phyloP scores from a whole-genome alignment of 2,888 invertebrate species.

The Anarsia innoxiella region DNA sequence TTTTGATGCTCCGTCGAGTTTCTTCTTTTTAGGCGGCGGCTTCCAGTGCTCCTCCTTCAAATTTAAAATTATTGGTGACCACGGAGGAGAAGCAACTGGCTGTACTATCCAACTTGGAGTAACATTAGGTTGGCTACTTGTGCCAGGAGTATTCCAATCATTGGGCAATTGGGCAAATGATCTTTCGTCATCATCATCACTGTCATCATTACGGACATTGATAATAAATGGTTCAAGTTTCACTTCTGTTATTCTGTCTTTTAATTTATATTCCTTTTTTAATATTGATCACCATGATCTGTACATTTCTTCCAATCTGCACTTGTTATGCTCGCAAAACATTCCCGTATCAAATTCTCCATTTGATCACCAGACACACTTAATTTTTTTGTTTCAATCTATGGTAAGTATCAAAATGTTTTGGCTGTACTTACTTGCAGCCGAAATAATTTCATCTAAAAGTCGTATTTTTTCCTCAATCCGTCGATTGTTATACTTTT shows the following conservation, averaged over 20 bases:
- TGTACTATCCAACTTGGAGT: too few relatives aligned
- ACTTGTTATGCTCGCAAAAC: not conserved
- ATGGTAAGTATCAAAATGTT: too few relatives aligned
- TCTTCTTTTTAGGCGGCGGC: not conserved
- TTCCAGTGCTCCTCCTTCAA: not conserved
- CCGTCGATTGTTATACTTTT: too few relatives aligned
- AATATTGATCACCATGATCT: conserved; percentile 2
- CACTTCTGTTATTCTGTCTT: conserved; percentile 2
- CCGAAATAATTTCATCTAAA: too few relatives aligned
- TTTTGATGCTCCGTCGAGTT: not conserved
- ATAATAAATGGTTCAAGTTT: conserved; percentile 1
- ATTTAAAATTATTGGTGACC: not conserved
- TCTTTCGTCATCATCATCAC: not conserved
- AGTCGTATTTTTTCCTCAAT: too few relatives aligned
- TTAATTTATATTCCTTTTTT: conserved; percentile 4
- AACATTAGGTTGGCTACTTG: not conserved
- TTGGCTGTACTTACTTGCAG: too few relatives aligned
- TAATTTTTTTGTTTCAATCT: too few relatives aligned
- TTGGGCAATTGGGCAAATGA: too few relatives aligned
- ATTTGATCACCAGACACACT: not conserved
- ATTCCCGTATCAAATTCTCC: not conserved
- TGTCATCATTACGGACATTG: conserved; percentile 2
- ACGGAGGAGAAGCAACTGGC: not conserved
- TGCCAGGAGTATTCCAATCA: not conserved
- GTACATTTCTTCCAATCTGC: conserved; percentile 3